Conservation (phyloP, 2,797 vertebrate genomes). For the Hydrocynus forskahlii region DNA sequence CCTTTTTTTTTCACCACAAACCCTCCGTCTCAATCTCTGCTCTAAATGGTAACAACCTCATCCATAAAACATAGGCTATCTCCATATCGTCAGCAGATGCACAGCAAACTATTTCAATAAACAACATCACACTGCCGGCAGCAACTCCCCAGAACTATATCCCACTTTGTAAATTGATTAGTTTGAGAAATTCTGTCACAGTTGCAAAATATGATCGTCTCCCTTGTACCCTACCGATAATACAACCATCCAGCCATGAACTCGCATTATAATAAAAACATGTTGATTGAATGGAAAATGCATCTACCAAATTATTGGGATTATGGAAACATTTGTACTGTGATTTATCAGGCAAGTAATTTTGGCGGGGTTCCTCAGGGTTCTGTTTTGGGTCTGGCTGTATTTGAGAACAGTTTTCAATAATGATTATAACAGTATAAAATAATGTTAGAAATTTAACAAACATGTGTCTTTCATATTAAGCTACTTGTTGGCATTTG, state of each 20-base stretch:
- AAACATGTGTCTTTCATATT: neutral
- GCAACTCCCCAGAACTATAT: constrained; percentile 4
- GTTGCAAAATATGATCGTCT: neutral
- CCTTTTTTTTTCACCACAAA: constrained; percentile 18
- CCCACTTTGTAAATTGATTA: constrained; percentile 27
- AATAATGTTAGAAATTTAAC: neutral
- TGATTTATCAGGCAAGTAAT: neutral
- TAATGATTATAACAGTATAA: neutral
- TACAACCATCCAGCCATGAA: neutral
- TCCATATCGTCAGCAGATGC: constrained; percentile 36
- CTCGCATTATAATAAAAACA: constrained; percentile 2
- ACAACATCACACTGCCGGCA: constrained; percentile 11
- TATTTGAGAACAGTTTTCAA: neutral
- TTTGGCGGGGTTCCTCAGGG: neutral
- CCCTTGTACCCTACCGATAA: neutral
- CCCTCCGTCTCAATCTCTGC: constrained; percentile 41
- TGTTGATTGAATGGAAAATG: neutral
- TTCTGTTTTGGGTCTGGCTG: neutral
- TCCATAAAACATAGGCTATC: constrained; percentile 55
- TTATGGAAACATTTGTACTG: neutral
- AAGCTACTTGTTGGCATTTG: neutral
- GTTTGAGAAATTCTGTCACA: constrained; percentile 26
- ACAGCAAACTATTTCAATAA: constrained; percentile 39
- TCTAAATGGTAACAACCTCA: constrained; percentile 47
- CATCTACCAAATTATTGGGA: neutral